phyloP scores from a whole-genome alignment of 2,797 vertebrate genomes.

The Odontamblyopus lacepedii region DNA sequence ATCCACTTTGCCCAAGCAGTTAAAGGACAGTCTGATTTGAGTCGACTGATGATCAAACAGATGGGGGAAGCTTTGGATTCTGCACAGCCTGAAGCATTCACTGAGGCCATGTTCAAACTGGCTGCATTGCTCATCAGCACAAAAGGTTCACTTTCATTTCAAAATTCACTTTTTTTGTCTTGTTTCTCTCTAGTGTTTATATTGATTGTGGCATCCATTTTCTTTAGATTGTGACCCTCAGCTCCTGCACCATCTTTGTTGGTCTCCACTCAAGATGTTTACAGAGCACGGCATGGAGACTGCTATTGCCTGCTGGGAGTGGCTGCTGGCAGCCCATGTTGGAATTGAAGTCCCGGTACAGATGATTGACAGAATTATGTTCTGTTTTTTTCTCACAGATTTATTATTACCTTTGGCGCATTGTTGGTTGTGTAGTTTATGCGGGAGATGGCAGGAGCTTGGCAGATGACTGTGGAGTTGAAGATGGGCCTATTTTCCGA shows the following conservation, averaged over 20 bases:
- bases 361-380: neutral
- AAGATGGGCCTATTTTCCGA: slow-evolving; percentile 92
- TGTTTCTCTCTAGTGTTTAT: neutral
- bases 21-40: slow-evolving; percentile 86
- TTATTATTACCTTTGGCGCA: neutral
- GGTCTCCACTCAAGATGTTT: slow-evolving; percentile 96
- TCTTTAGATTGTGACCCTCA: slow-evolving; percentile 88
- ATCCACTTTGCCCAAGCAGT: slow-evolving; percentile 89
- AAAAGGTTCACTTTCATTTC: slow-evolving; percentile 52
- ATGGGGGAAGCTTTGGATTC: slow-evolving; percentile 84
- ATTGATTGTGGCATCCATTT: neutral
- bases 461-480: slow-evolving; percentile 96
- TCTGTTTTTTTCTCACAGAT: neutral
- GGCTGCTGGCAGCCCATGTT: slow-evolving; percentile 92
- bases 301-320: slow-evolving; percentile 97
- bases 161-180: neutral
- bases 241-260: slow-evolving; percentile 94
- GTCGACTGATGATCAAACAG: slow-evolving; percentile 88
- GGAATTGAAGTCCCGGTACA: slow-evolving; percentile 93
- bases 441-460: slow-evolving; percentile 97
- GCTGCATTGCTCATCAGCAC: slow-evolving; percentile 91
- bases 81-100: slow-evolving; percentile 85
- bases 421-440: slow-evolving; percentile 82
- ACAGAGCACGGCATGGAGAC: slow-evolving; percentile 95
- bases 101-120: slow-evolving; percentile 95